phyloP scores from a whole-genome alignment of 2,888 invertebrate genomes.

The Xylota segnis region DNA sequence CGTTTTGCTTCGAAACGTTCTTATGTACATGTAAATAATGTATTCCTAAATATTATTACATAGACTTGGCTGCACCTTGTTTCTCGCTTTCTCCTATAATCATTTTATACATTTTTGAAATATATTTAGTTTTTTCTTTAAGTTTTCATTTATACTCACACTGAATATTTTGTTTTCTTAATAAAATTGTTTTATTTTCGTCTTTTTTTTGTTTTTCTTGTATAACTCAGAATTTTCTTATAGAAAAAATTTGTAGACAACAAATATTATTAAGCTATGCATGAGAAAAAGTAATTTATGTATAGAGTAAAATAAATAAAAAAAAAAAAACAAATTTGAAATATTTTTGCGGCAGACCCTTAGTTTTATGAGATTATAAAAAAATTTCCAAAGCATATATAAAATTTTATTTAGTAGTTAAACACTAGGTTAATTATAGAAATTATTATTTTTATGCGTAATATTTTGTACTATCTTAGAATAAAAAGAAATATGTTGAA shows the following conservation, averaged over 20 bases:
- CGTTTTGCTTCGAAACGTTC: slow-evolving; percentile 63
- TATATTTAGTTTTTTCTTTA: not conserved
- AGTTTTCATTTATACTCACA: slow-evolving; percentile 22
- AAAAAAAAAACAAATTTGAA: not conserved
- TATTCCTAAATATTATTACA: slow-evolving; percentile 29
- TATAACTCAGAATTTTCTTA: slow-evolving; percentile 3
- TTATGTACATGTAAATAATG: slow-evolving; percentile 60
- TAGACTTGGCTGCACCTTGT: slow-evolving; percentile 50
- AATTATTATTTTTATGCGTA: not conserved
- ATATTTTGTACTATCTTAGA: not conserved
- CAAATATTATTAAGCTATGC: slow-evolving; percentile 19
- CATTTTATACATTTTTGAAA: slow-evolving; percentile 12
- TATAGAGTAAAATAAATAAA: slow-evolving; percentile 9
- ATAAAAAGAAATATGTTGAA: no score
- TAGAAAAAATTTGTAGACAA: slow-evolving; percentile 15
- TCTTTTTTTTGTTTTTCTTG: not conserved
- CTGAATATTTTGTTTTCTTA: slow-evolving; percentile 11
- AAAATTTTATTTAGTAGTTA: not conserved
- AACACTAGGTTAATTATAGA: not conserved
- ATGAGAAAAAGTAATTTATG: slow-evolving; percentile 38
- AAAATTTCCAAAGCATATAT: slow-evolving; percentile 34
- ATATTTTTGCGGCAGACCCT: slow-evolving; percentile 30
- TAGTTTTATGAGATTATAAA: slow-evolving; percentile 35
- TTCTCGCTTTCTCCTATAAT: slow-evolving; percentile 44
- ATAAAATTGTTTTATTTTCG: slow-evolving; percentile 7